These are phyloP conservation scores for Amazona guildingii DNA, from an alignment of 2,113 vertebrate species.

Conservation along the genomic window DNA sequence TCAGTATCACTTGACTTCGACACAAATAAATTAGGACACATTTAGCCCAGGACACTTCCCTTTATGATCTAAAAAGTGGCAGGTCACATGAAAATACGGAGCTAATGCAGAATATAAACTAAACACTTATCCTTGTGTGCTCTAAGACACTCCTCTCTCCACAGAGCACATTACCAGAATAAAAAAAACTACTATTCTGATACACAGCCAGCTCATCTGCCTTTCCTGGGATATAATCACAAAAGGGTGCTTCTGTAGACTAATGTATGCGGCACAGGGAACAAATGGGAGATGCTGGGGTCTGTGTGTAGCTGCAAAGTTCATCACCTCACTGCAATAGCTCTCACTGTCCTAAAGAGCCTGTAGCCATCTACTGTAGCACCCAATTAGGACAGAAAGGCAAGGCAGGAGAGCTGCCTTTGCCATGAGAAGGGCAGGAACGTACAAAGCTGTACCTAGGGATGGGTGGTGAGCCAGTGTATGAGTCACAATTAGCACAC, in stretches of 20 bases:
- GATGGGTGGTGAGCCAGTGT: neutral
- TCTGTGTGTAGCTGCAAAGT: neutral
- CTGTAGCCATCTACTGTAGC: neutral
- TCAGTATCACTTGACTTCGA: neutral
- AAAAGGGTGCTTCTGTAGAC: neutral
- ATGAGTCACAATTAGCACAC: neutral
- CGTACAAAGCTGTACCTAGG: neutral
- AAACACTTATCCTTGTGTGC: neutral
- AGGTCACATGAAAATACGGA: neutral
- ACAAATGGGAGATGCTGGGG: rapidly evolving
- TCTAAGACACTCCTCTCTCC: neutral
- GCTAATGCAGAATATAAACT: neutral
- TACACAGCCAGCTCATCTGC: neutral
- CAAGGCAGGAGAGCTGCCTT: neutral
- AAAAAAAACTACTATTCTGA: neutral
- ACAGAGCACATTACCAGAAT: neutral
- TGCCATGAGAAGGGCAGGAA: neutral
- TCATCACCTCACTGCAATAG: neutral
- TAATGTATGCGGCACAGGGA: neutral
- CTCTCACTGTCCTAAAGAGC: neutral
- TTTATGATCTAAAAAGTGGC: neutral
- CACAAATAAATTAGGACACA: neutral
- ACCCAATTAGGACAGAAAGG: neutral
- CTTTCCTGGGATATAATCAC: neutral
- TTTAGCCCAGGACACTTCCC: neutral